Percentiles rank a stretch among this genome's conserved stretches.
phyloP scores from a whole-genome alignment of 2,797 vertebrate genomes.

The Coregonus sp. region DNA sequence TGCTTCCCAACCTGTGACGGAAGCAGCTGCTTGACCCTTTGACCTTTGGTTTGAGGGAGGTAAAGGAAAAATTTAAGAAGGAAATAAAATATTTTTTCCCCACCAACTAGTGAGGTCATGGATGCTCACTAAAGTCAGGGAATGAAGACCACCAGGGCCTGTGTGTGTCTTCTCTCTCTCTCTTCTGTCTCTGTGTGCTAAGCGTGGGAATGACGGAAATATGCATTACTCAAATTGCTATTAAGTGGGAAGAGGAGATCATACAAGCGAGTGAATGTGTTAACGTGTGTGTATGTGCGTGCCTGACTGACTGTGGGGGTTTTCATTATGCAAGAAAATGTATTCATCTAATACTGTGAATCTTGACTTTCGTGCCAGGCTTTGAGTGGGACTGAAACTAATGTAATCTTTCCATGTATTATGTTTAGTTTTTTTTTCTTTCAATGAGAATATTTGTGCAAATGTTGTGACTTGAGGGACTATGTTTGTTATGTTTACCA shows the following conservation, averaged over 20 bases:
- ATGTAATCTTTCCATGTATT: background rate
- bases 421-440: slow-evolving; percentile 19
- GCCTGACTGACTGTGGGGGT: slow-evolving; percentile 23
- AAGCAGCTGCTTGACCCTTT: slow-evolving; percentile 57
- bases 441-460: slow-evolving; percentile 26
- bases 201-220: slow-evolving; percentile 15
- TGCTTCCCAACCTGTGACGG: slow-evolving; percentile 45
- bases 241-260: slow-evolving; percentile 30
- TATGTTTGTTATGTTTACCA: slow-evolving; percentile 5
- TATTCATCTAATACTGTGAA: slow-evolving; percentile 30
- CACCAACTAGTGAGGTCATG: slow-evolving; percentile 10
- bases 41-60: slow-evolving; percentile 21
- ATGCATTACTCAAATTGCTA: slow-evolving; percentile 37
- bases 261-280: background rate
- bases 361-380: background rate
- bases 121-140: slow-evolving; percentile 42
- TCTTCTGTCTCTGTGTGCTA: slow-evolving; percentile 19
- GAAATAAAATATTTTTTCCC: background rate
- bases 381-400: background rate
- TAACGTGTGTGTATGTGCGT: slow-evolving; percentile 9
- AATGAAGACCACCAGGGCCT: slow-evolving; percentile 68
- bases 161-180: slow-evolving; percentile 34
- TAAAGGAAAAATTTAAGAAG: slow-evolving; percentile 22
- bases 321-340: slow-evolving; percentile 29
- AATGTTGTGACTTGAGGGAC: slow-evolving; percentile 4